Base-by-base conservation (phyloP, 1,140 invertebrate species). In the Drosophila lacteicornis region DNA sequence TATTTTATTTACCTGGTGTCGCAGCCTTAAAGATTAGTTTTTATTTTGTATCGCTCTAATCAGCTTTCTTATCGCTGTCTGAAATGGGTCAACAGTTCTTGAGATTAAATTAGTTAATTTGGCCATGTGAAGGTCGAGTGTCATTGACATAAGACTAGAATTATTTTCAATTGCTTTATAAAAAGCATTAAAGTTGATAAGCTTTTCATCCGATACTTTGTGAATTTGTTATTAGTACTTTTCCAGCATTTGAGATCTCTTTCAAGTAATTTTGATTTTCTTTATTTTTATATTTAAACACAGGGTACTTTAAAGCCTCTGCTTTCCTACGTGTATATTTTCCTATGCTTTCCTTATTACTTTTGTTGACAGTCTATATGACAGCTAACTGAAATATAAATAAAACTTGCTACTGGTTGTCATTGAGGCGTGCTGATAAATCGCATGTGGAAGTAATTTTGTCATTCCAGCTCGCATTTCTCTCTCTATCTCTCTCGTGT, bases 371-470 rank as follows among this genome's bases (percentile, higher is more conserved):
- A 45, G 17, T 59, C 22, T 55, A 19, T 55, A 55, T 33, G 22
- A 43, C 36, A 50, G 42, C 53, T 40, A 51, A 55, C 49, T 77
- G 38, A 57, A 70, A 50, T 62, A 58, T 22, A 62, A 60, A 43
- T 46, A 70, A 70, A 69, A 77, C 71, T 36, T 57, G 43, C 51
- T 40, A 50, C 51, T 50, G 13, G 70, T 61, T 42, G 60, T 71
- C 75, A 79, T 79, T 79, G 75, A 78, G 53, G 56, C 57, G 22
- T 47, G 40, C 74, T 78, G 74, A 79, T 79, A 79, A 63, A 79
- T 79, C 51, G 75, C 75, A 79, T 79, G 75, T 63, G 66, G 75
- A 79, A 71, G 58, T 71, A 50, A 49, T 56, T 56, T 78, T 77
- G 62, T 58, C 58, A 62, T 70, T 19, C 42, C 65, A 70, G 22